Percentiles rank a stretch among this genome's conserved stretches.
Evolutionary conservation across 2,113 vertebrate species (phyloP).

Genomic region (Drymodes brunneopygia): DNA sequence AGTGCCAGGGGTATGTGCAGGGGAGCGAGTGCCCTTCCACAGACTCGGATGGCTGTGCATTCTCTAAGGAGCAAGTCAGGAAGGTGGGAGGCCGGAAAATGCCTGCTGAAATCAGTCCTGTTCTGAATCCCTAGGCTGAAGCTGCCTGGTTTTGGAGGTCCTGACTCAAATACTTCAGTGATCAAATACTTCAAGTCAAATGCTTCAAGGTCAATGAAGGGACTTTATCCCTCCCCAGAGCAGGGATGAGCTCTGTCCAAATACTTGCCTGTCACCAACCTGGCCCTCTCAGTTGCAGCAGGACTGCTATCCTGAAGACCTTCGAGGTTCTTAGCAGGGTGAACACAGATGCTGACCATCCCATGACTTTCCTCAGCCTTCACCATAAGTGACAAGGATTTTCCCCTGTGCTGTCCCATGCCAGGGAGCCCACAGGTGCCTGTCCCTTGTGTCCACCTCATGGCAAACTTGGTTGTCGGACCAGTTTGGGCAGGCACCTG

Average conservation of each 20-base stretch:
- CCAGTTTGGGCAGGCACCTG: fast-evolving
- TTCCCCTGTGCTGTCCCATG: not conserved
- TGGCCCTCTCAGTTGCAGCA: not conserved
- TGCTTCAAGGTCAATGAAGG: not conserved
- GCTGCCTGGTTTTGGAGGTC: not conserved
- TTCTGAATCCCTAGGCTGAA: not conserved
- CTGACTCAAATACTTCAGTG: not conserved
- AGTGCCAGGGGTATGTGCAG: not conserved
- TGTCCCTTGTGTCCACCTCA: not conserved
- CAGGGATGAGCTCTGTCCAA: not conserved
- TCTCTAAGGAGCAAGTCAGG: not conserved
- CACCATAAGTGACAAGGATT: not conserved
- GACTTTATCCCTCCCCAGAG: not conserved
- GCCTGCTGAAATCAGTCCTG: not conserved
- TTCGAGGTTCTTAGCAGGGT: fast-evolving
- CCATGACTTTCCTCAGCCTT: not conserved
- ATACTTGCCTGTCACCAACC: not conserved
- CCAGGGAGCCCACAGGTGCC: not conserved
- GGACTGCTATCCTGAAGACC: not conserved
- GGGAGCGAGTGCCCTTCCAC: fast-evolving
- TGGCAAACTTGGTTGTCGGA: not conserved
- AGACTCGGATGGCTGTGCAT: fast-evolving
- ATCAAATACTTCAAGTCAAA: not conserved
- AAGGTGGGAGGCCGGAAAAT: not conserved
- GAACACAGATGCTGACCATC: fast-evolving